Evolutionary conservation across 2,113 vertebrate species (phyloP).

Genomic region (Pedetes capensis): DNA sequence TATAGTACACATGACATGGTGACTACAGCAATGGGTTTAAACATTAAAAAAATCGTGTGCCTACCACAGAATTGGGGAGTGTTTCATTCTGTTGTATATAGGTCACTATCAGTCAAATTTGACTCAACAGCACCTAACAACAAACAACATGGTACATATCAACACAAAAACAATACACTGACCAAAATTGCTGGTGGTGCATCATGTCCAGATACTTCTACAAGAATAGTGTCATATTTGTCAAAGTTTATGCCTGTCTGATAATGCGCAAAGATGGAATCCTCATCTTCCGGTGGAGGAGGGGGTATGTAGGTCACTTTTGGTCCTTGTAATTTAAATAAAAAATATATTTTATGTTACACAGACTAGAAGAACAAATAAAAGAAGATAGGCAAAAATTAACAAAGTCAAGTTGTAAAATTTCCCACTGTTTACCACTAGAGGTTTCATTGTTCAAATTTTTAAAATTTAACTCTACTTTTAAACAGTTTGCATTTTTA

Average conservation of each 20-base stretch:
- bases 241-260: constrained; percentile 93
- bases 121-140: too few relatives aligned
- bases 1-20: too few relatives aligned
- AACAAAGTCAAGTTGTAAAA: constrained; percentile 8
- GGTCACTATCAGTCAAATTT: too few relatives aligned
- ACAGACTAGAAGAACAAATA: neutral
- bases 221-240: constrained; percentile 93
- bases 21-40: too few relatives aligned
- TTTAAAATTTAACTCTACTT: neutral
- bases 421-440: neutral
- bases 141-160: too few relatives aligned
- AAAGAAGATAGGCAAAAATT: neutral
- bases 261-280: constrained; percentile 90
- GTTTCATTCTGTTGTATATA: too few relatives aligned
- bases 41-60: too few relatives aligned
- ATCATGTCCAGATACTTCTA: constrained; percentile 91
- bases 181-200: constrained; percentile 91
- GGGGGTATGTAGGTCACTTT: constrained; percentile 93
- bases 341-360: constrained; percentile 36
- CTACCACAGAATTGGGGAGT: too few relatives aligned
- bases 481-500: constrained; percentile 15
- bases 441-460: constrained; percentile 2
- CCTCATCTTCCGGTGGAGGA: constrained; percentile 89
- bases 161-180: constrained; percentile 70
- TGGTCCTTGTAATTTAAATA: constrained; percentile 82